phyloP scores from a whole-genome alignment of 1,140 invertebrate genomes.

The Zaprionus vittiger region DNA sequence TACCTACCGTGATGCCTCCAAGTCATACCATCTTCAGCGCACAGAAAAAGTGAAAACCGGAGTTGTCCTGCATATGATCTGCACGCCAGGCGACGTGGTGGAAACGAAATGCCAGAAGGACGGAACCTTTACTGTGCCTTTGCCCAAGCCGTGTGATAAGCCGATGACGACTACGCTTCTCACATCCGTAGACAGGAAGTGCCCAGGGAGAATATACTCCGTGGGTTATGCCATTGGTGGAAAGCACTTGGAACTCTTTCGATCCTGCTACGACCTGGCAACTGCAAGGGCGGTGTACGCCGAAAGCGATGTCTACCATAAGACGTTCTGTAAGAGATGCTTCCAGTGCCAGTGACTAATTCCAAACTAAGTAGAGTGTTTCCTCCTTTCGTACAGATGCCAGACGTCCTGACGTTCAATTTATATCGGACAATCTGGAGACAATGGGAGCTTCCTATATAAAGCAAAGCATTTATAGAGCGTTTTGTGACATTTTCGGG shows the following conservation, averaged over 20 bases:
- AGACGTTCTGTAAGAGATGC: constrained; percentile 52
- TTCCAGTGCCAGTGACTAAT: background rate
- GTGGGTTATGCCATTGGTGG: constrained; percentile 53
- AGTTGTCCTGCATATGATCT: constrained; percentile 45
- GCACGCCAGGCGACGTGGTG: constrained; percentile 30
- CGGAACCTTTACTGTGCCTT: constrained; percentile 11
- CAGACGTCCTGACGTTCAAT: background rate
- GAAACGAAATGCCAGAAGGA: constrained; percentile 48
- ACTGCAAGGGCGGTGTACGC: constrained; percentile 46
- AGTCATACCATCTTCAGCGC: constrained; percentile 48
- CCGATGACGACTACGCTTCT: constrained; percentile 41
- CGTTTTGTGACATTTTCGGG: background rate
- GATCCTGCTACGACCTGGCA: constrained; percentile 53
- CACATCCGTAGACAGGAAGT: constrained; percentile 9
- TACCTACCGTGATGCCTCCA: constrained; percentile 49
- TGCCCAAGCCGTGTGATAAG: constrained; percentile 44
- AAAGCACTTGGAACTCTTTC: constrained; percentile 51
- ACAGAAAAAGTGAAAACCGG: constrained; percentile 48
- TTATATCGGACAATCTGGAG: background rate
- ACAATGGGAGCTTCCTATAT: background rate
- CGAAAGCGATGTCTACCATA: constrained; percentile 58
- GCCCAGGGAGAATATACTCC: constrained; percentile 36
- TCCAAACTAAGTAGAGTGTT: background rate
- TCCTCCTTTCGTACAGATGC: constrained; percentile 21
- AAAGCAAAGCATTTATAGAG: background rate